A percentile compares a stretch with the other conserved stretches of the same genome.
These are phyloP conservation scores for Clepsis dumicolana DNA, from an alignment of 2,888 invertebrate species.

Conservation along the genomic window DNA sequence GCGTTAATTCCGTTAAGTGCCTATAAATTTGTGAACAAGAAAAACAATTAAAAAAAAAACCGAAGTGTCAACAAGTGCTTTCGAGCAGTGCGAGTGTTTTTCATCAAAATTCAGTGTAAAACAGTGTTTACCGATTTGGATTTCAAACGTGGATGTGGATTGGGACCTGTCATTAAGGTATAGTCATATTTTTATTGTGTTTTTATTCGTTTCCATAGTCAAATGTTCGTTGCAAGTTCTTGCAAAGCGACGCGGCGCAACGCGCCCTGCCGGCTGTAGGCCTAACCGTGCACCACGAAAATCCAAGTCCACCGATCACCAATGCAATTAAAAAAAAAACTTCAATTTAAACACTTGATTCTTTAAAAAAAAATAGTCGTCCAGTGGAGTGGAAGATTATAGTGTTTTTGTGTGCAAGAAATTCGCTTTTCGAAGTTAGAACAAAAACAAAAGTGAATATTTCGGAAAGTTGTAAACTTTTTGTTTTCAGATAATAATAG, in stretches of 20 bases:
- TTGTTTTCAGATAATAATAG: too few species aligned
- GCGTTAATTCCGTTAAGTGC: neutral
- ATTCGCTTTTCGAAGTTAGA: too few species aligned
- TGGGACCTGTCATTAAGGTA: slow-evolving; percentile 71
- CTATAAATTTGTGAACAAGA: neutral
- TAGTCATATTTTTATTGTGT: slow-evolving; percentile 47
- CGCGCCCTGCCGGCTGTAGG: slow-evolving; percentile 40
- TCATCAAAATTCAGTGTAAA: slow-evolving; percentile 59
- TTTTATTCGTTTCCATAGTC: slow-evolving; percentile 37
- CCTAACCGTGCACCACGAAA: slow-evolving; percentile 43
- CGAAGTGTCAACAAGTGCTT: slow-evolving; percentile 48
- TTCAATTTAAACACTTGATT: too few species aligned
- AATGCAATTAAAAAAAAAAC: slow-evolving; percentile 38
- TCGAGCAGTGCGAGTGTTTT: slow-evolving; percentile 52
- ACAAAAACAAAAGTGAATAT: too few species aligned
- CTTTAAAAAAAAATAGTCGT: too few species aligned
- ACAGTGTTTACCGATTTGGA: slow-evolving; percentile 66
- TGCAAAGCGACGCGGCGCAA: slow-evolving; percentile 27
- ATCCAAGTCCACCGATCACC: slow-evolving; percentile 13
- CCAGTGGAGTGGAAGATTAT: too few species aligned
- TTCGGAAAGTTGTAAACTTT: too few species aligned
- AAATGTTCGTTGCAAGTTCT: slow-evolving; percentile 49
- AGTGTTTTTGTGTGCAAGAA: too few species aligned
- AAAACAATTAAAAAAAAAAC: slow-evolving; percentile 45
- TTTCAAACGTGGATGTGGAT: slow-evolving; percentile 69